These are phyloP conservation scores for Spheniscus mendiculus DNA, from an alignment of 2,113 vertebrate genomes.

Conservation along the genomic window DNA sequence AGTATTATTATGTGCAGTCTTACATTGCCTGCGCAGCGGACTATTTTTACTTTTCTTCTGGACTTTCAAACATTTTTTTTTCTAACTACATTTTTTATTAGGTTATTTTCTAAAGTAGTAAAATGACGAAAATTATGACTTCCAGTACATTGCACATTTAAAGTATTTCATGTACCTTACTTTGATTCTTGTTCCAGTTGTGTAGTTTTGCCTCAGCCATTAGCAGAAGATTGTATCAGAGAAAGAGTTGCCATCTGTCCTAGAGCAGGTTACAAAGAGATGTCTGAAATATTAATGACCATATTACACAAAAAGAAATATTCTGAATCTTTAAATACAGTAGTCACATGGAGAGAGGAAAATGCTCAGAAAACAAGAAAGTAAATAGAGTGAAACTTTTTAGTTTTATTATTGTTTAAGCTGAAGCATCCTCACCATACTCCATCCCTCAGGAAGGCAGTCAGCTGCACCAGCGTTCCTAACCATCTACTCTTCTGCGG, in stretches of 20 bases:
- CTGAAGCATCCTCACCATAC: neutral
- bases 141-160: neutral
- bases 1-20: neutral
- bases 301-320: neutral
- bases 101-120: neutral
- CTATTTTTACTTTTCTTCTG: neutral
- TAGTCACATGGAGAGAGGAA: neutral
- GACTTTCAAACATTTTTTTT: neutral
- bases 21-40: neutral
- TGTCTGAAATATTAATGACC: slow-evolving; percentile 21
- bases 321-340: neutral
- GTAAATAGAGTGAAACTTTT: neutral
- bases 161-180: neutral
- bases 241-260: slow-evolving; percentile 8
- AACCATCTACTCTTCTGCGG: neutral
- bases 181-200: neutral
- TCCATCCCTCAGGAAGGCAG: neutral
- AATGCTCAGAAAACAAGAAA: neutral
- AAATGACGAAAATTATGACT: neutral
- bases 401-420: neutral
- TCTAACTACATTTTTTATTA: neutral
- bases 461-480: neutral
- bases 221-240: slow-evolving; percentile 13
- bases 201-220: neutral
- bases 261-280: slow-evolving; percentile 21